Evolutionary conservation across 1,140 invertebrate genomes (phyloP), one percentile per base, ranked within the genome.

Genomic region (Nebria ingens): DNA sequence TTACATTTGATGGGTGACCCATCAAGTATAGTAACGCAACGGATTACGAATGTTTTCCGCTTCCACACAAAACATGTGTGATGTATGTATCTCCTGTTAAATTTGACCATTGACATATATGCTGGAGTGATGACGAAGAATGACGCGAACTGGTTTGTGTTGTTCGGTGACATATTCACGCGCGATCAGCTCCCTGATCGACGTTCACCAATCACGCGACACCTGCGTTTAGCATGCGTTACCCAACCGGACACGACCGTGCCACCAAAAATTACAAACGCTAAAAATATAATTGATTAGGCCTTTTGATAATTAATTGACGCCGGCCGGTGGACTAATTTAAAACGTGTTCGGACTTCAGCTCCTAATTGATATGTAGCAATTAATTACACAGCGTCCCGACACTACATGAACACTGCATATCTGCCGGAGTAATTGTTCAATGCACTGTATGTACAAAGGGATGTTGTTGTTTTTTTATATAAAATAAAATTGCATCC

Each of bases 301-400:
- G 51, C 25, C 56, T 45, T 56, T 45, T 45, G 40, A 62, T 62
- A 64, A 64, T 64, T 62, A 63, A 64, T 64, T 62, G 63, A 17
- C 59, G 29, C 50, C 21, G 40, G 52, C 58, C 57, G 58, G 51
- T 58, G 45, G 52, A 57, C 56, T 61, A 63, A 64, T 64, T 64
- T 64, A 64, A 64, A 64, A 64, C 61, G 51, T 55, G 55, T 56
- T 62, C 58, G 40, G 40, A 4, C 6, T 60, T 58, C 58, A 61
- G 55, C 55, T 55, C 63, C 63, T 64, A 64, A 64, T 64, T 64
- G 63, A 64, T 64, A 64, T 61, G 63, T 61, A 59, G 61, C 60
- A 64, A 64, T 64, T 64, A 64, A 64, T 64, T 64, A 64, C 58
- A 63, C 9, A 12, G n/a, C n/a, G n/a, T 6, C 6, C 6, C 17